phyloP scores from a whole-genome alignment of 2,797 vertebrate genomes.

The Aulostomus chinensis region DNA sequence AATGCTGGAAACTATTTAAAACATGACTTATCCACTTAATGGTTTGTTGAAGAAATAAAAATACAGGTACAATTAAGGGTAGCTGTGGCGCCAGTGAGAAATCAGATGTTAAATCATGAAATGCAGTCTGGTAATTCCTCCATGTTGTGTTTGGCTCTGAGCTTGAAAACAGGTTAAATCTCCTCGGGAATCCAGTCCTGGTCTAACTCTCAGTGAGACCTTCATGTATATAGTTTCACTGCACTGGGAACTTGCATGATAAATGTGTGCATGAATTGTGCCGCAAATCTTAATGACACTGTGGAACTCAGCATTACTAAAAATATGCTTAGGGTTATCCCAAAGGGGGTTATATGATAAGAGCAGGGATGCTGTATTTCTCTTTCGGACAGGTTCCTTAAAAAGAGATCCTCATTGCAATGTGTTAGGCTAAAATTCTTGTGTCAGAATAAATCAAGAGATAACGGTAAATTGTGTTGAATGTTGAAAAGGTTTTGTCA shows the following conservation, averaged over 20 bases:
- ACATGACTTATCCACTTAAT: not conserved
- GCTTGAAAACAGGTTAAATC: not conserved
- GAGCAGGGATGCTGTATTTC: too few relatives aligned
- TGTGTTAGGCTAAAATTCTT: too few relatives aligned
- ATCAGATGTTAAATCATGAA: not conserved
- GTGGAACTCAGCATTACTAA: slow-evolving; percentile 15
- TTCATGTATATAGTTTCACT: slow-evolving; percentile 4
- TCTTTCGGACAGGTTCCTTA: too few relatives aligned
- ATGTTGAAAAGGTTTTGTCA: too few relatives aligned
- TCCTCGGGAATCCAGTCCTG: not conserved
- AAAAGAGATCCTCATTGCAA: too few relatives aligned
- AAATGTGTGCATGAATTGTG: slow-evolving; percentile 21
- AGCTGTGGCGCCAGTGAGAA: not conserved
- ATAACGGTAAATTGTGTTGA: too few relatives aligned
- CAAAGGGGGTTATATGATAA: not conserved
- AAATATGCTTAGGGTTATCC: slow-evolving; percentile 9
- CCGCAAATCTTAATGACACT: slow-evolving; percentile 33
- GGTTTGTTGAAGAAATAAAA: not conserved
- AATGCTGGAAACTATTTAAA: not conserved
- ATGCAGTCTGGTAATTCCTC: not conserved
- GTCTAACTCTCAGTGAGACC: not conserved
- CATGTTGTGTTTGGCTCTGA: slow-evolving; percentile 6
- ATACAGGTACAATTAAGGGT: not conserved
- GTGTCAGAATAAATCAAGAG: too few relatives aligned
- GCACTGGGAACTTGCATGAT: slow-evolving; percentile 21